Base-by-base conservation (phyloP, 1,140 invertebrate species). In the Drosophila sp. region DNA sequence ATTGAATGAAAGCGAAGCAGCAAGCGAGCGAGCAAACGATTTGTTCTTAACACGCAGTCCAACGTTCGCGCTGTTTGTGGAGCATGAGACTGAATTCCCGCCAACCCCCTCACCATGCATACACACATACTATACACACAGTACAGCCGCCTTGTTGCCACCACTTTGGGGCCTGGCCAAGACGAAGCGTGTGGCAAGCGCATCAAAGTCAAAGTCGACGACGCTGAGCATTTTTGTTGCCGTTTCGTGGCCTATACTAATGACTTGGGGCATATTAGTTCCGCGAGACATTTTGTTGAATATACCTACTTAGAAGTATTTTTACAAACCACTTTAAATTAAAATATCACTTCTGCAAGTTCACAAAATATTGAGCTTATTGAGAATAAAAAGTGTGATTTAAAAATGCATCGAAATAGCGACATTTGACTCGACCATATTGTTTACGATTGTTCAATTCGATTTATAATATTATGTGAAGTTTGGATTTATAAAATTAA, bases 191-290 rank as follows among this genome's bases (percentile, higher is more conserved):
- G 76, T 72, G 58, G 72, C 63, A 51, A 66, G 72, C 64, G 76
- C 82, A 78, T 87, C 79, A 89, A 87, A 87, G 82, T 87, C 82
- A 87, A 87, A 87, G 82, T 89, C 82, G 58, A 46, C 56, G 43
- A 56, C 71, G 45, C 16, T 61, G 71, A 67, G 50, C 80, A 77
- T 74, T 74, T 80, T 71, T 58, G 57, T 67, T 80, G 61, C 65
- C 51, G 41, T 45, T 41, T 50, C 67, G 38, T 76, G 43, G 78
- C 43, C 45, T 65, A 51, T 43, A 46, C 27, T 25, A 45, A 36
- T 34, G 50, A 36, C 50, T 38, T 32, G 27, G 2, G 43, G 64
- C 74, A 64, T 7, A n/a, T 74, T 8, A 25, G 7, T 56, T 82
- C 11, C 8, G 14, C 14, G n/a, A n/a, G 16, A 38, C 38, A n/a